Base-by-base conservation (phyloP, 2,113 vertebrate genomes). In the Carassius auratus region DNA sequence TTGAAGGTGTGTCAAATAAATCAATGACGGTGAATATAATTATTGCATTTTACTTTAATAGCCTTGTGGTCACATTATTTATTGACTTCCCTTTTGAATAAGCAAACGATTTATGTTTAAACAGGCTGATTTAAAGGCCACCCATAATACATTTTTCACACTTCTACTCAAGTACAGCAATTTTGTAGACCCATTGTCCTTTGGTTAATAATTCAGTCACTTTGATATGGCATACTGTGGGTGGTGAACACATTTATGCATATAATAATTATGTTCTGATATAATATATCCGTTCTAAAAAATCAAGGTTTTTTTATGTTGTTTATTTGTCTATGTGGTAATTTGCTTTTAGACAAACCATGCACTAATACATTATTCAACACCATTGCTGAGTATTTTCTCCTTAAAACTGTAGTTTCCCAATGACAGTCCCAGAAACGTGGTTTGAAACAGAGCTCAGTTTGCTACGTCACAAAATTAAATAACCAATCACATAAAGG, bases 1-100 rank as follows among this genome's bases (percentile, higher is more conserved):
- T 81, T 66, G 13, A 42, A 64, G 59, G 17, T 19, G 4, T 64
- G 77, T 48, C 14, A 19, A 48, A 26, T 81, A 66, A 81, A 81
- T 19, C 2, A 66, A 30, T 61, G 9, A 61, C 6, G 6, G 1
- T 42, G 55, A 79, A 61, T 42, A 8, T 61, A 61, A 38, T 42
- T 42, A 9, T 42, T 61, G 76, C 76, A 64, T 45, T 64, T 62
- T 21, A 62, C 57, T 15, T 45, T 45, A 62, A 42, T 79, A 62
- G n/a, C 12, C 21, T n/a, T 42, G 55, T 23, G 55, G 10, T 61
- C 55, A 62, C 19, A 61, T 61, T 3, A 42, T 71, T 42, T 33
- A 77, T 33, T 19, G 4, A 76, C 23, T 8, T 21, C 17, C 57
- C 42, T 52, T 76, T 55, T 30, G 14, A 57, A 73, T 36, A 36